A percentile compares a stretch with the other conserved stretches of the same genome.
phyloP scores from a whole-genome alignment of 2,113 vertebrate genomes.

The Apodemus sylvaticus region DNA sequence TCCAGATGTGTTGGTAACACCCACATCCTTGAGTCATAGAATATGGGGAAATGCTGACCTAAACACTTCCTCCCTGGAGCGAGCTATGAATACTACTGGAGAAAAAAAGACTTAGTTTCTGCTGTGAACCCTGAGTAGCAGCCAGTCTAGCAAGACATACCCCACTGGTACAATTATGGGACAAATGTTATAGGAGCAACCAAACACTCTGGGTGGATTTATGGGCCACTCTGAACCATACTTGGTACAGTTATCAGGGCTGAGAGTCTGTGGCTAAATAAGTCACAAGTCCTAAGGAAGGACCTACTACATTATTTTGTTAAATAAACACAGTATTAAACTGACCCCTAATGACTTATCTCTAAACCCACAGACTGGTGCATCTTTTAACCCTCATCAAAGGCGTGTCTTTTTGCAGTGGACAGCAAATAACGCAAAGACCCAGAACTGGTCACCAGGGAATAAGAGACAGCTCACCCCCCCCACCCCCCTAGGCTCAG shows the following conservation, averaged over 20 bases:
- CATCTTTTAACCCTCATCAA: neutral
- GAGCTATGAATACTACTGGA: neutral
- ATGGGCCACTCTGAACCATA: neutral
- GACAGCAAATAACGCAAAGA: neutral
- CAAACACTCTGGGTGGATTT: neutral
- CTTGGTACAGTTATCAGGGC: neutral
- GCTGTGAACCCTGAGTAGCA: neutral
- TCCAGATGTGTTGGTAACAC: neutral
- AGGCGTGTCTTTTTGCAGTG: neutral
- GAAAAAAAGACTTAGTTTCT: neutral
- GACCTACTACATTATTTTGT: neutral
- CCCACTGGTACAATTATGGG: neutral
- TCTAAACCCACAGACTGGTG: neutral
- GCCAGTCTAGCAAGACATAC: neutral
- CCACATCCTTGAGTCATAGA: neutral
- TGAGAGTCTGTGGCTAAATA: neutral
- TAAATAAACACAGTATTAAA: neutral
- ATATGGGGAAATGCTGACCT: neutral
- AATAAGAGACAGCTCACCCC: neutral
- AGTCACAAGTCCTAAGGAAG: neutral
- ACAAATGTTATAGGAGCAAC: neutral
- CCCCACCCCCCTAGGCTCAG: neutral
- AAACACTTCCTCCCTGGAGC: neutral
- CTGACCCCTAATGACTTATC: neutral
- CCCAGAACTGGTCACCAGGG: neutral